Evolutionary conservation across 2,888 invertebrate genomes (phyloP).

Genomic region (Gisinianus flammeolus): DNA sequence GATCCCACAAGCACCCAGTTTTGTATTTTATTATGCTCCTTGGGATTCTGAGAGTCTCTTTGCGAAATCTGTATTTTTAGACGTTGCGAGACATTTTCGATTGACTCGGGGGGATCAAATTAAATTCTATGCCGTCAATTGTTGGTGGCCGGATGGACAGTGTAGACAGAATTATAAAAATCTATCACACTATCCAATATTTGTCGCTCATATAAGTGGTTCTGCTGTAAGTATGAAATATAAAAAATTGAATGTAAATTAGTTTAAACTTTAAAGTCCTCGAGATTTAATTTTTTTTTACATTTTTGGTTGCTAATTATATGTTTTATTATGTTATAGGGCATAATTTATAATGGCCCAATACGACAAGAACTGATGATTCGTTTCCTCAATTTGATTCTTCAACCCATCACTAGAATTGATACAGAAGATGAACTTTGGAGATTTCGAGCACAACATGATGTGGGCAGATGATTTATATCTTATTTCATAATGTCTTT

Average conservation of each 20-base stretch:
- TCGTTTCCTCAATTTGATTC: slow-evolving; percentile 51
- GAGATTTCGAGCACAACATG: slow-evolving; percentile 57
- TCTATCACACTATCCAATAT: slow-evolving; percentile 57
- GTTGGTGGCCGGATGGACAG: slow-evolving; percentile 58
- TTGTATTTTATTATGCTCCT: slow-evolving; percentile 57
- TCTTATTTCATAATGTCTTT: not conserved
- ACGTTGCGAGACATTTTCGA: slow-evolving; percentile 54
- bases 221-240: slow-evolving; percentile 46
- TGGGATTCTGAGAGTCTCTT: slow-evolving; percentile 58
- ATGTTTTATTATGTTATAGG: slow-evolving; percentile 39
- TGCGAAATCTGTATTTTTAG: slow-evolving; percentile 49
- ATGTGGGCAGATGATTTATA: slow-evolving; percentile 45
- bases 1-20: slow-evolving; percentile 53
- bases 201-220: slow-evolving; percentile 55
- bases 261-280: no score
- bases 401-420: slow-evolving; percentile 54
- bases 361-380: slow-evolving; percentile 55
- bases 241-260: no score
- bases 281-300: not conserved
- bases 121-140: slow-evolving; percentile 57
- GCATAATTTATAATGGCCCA: slow-evolving; percentile 58
- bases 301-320: not conserved
- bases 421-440: slow-evolving; percentile 57
- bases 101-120: slow-evolving; percentile 45
- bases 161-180: slow-evolving; percentile 58